Evolutionary conservation across 2,888 invertebrate genomes (phyloP), one percentile per base, ranked within the genome.

Genomic region (Ochropacha duplaris): DNA sequence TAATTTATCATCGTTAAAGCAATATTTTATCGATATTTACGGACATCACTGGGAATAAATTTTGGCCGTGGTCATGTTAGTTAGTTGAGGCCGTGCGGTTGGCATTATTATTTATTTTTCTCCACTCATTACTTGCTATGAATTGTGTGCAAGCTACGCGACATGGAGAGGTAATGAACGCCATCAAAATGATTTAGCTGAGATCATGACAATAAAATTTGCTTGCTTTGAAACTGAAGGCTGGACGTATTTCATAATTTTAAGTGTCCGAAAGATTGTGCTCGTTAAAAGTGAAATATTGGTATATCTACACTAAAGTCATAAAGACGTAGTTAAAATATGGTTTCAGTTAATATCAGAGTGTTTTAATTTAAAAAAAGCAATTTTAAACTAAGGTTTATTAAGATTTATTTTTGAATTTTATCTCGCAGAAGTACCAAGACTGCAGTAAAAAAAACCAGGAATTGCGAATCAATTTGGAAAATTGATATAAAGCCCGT

Each of bases 1-100:
- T 72, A 66, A 74, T 72, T 73, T 69, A 71, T 59, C 66, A 64
- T 62, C 69, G 65, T 69, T 69, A 69, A 64, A 66, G 64, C 57
- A 60, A 74, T 72, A 72, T 69, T 69, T 72, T 72, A 72, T 74
- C 64, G 72, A 68, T 72, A 65, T 74, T 71, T 72, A 73, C 72
- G 64, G 60, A 55, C 74, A 69, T 66, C 71, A 70, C 65, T 68
- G 66, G 57, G 34, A 69, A 72, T 60, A 61, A 56, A 72, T 68
- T 72, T 66, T 57, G 68, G 66, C 54, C 62, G 50, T 52, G 44
- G 62, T 67, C 64, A 66, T 60, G 61, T 56, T 54, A 56, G 51
- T 65, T 64, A 62, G 61, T 64, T 64, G 61, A 61, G 57, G 44
- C 19, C 19, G 44, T 52, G 31, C 16, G 31, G 52, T 31, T 28